Base-by-base conservation (phyloP, 2,797 vertebrate genomes). In the Pangasius krempfi region DNA sequence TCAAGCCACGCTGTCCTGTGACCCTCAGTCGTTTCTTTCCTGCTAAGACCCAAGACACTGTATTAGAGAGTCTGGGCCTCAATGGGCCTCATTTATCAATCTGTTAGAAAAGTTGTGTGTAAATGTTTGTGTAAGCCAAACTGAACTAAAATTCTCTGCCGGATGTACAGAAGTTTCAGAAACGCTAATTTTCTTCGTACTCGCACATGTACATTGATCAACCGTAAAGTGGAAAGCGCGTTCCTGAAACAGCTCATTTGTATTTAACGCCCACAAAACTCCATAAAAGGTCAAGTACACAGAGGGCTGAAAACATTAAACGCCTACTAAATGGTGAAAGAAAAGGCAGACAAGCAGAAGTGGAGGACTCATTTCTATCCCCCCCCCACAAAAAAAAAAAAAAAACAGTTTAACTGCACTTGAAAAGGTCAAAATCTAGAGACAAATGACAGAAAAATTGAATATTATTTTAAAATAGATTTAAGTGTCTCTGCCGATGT, bases 21-120 rank as follows among this genome's bases (percentile, higher is more conserved):
- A 62, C 64, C 66, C 8, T 1, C 82, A 68, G 62, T 20, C 27
- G 8, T 16, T 44, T 84, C 40, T 12, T 18, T 62, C 50, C 40
- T 12, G 40, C 25, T 30, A 84, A 84, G 16, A 85, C 64, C 50
- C 85, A 54, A 62, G 58, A 84, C 22, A 54, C 87, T 88, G 81
- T 58, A 84, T 76, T 88, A 85, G 14, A 37, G 58, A 9, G 60
- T 56, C 56, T 88, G 40, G 30, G 47, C 47, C 47, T 47, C 27
- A 33, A 50, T 5, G 27, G 27, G 8, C 44, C 1, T 50, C 44
- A 30, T 84, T 60, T 66, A n/a, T 3, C 9, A 62, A 14, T n/a
- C 33, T 82, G n/a, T 25, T 6, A 47, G n/a, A 1, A 20, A 68
- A 20, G 44, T 50, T 13, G 44, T 30, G 16, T 18, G 7, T 20